Evolutionary conservation across 2,888 invertebrate genomes (phyloP), one percentile per base, ranked within the genome.

Genomic region (Osedax frankpressi): DNA sequence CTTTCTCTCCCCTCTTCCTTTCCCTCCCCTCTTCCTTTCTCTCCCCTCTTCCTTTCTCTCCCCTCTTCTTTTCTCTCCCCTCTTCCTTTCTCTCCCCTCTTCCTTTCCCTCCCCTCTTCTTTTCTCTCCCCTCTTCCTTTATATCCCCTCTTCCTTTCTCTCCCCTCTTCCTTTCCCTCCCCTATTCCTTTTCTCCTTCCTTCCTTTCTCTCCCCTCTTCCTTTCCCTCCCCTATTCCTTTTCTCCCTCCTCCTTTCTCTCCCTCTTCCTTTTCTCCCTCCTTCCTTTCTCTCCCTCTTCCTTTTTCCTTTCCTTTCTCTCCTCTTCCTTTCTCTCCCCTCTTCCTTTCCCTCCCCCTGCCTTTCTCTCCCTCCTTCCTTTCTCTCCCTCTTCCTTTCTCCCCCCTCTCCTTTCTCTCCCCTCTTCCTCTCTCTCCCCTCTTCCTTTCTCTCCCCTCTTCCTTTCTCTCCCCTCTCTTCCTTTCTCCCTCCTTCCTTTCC

Each of bases 141-240:
- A 26, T 3, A 0, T 60, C n/a, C 14, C 24, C 19, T 65, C 24
- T 3, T 73, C 73, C 27, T 29, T 86, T 88, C 83, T 88, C 87
- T 77, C 87, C 87, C n/a, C n/a, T n/a, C n/a, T n/a, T n/a, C n/a
- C n/a, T n/a, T n/a, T n/a, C n/a, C n/a, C 0, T n/a, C 59, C 59
- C 59, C 59, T 59, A 14, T 0, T 0, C 59, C n/a, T 0, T 59
- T n/a, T 59, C 59, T 59, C 0, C n/a, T n/a, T 59, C 0, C n/a
- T 0, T 59, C 59, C n/a, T n/a, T 59, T 0, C n/a, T n/a, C n/a
- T n/a, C n/a, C 59, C n/a, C 59, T 59, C 0, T 59, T n/a, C n/a
- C 59, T 59, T n/a, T 59, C 59, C n/a, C 59, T 59, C 59, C n/a
- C 59, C n/a, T n/a, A 19, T n/a, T 59, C 59, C n/a, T n/a, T 59